Base-by-base conservation (phyloP, 2,888 invertebrate genomes). In the Campaea margaritaria region DNA sequence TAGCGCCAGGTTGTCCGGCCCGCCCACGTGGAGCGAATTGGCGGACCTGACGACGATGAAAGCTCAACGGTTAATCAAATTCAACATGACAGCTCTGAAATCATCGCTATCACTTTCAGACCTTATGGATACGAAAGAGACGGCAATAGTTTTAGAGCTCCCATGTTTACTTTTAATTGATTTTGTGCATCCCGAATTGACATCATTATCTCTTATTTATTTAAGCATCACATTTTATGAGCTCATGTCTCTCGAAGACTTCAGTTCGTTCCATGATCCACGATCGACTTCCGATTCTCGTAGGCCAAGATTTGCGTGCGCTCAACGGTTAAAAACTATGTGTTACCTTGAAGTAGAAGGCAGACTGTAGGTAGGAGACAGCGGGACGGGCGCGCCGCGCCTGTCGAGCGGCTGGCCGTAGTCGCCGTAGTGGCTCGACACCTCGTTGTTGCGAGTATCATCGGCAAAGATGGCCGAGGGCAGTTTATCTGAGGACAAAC, bases 291-390 rank as follows among this genome's bases (percentile, higher is more conserved):
- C 3, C n/a, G 2, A 21, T 21, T 5, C 21, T 21, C 21, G 5
- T 5, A 2, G 21, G 21, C 21, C 21, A 21, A 21, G 3, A 21
- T 21, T 21, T 5, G 21, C 2, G 21, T 3, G 21, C 21, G 21
- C 3, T 21, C 21, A 5, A 21, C 21, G 21, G n/a, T n/a, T n/a
- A 21, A 21, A 5, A 21, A 21, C 21, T 5, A n/a, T 36, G 39
- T 34, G 38, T 31, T 64, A 92, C 91, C 91, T 75, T 0, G 92
- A 89, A 0, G 91, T 91, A 27, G 91, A 90, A 0, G 92, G 92
- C 67, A 89, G 69, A 70, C 87, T 86, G 72, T 81, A 86, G 1
- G 76, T 68, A 0, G 80, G 73, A 36, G 83, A 81, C 2, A 82
- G 63, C 15, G 79, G 72, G 55, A 78, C 78, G 52, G 77, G 74